These are phyloP conservation scores for Argyrosomus regius DNA, from an alignment of 2,797 vertebrate species.

Conservation along the genomic window DNA sequence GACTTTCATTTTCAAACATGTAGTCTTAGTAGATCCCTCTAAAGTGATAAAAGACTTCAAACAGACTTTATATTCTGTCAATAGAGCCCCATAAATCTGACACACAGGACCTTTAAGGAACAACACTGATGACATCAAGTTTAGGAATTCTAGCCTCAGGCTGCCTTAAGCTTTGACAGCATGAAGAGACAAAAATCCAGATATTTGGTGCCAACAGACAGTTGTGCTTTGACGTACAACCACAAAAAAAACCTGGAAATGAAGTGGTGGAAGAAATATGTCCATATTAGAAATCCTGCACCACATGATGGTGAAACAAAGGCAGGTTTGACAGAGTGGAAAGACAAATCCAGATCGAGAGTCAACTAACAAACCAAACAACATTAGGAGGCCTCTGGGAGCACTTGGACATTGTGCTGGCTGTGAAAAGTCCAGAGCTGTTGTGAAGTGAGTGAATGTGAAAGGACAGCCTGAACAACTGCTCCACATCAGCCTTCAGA, in stretches of 20 bases:
- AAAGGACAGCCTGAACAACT: conserved; percentile 23
- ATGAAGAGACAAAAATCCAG: background rate
- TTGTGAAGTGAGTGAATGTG: conserved; percentile 37
- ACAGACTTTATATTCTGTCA: too few relatives aligned
- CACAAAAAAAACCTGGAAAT: background rate
- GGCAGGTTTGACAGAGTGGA: background rate
- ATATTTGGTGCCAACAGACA: background rate
- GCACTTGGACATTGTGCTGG: background rate
- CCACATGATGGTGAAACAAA: background rate
- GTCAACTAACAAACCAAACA: background rate
- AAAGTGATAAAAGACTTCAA: background rate
- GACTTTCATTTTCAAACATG: background rate
- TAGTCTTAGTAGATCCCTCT: background rate
- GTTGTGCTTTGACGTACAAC: background rate
- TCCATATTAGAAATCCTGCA: background rate
- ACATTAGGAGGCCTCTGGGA: background rate
- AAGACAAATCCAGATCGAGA: background rate
- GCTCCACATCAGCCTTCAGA: conserved; percentile 38
- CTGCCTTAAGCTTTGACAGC: background rate
- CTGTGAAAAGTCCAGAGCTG: conserved; percentile 9
- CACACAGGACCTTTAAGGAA: background rate
- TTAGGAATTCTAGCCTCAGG: background rate
- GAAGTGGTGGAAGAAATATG: background rate
- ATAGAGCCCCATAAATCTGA: too few relatives aligned
- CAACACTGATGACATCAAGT: background rate